A percentile compares a stretch with the other conserved stretches of the same genome.
Evolutionary conservation across 1,140 invertebrate species (phyloP).

Genomic region (Conopomorpha cramerella): DNA sequence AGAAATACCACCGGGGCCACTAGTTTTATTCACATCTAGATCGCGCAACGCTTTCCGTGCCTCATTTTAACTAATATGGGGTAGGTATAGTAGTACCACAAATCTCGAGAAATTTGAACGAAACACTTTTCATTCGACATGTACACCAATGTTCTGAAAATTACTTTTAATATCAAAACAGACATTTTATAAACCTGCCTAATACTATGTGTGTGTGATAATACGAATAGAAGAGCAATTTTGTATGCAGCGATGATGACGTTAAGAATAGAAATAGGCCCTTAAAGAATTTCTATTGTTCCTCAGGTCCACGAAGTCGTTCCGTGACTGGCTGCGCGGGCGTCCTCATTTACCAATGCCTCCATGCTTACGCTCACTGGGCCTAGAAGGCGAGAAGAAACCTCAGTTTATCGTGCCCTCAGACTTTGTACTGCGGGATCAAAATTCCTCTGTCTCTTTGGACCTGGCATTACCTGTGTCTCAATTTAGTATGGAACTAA

Average conservation of each 20-base stretch:
- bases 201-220: background rate
- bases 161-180: too few relatives aligned
- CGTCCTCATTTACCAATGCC: constrained; percentile 42
- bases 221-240: too few relatives aligned
- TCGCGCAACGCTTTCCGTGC: too few relatives aligned
- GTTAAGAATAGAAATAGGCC: too few relatives aligned
- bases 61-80: background rate
- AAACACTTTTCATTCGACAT: too few relatives aligned
- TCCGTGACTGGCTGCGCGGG: constrained; percentile 41
- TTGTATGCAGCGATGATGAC: too few relatives aligned
- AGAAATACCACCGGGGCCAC: too few relatives aligned
- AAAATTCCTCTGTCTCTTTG: constrained; percentile 15
- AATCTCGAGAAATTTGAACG: too few relatives aligned
- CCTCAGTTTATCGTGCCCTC: constrained; percentile 36
- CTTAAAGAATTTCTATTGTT: constrained; percentile 1
- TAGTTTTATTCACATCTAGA: too few relatives aligned
- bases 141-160: too few relatives aligned
- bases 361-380: constrained; percentile 23
- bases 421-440: constrained; percentile 23
- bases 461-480: constrained; percentile 39
- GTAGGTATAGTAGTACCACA: constrained; percentile 4
- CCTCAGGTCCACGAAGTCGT: constrained; percentile 48
- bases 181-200: too few relatives aligned
- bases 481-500: constrained; percentile 32
- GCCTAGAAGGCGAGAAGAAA: constrained; percentile 27